Conservation (phyloP, 2,797 vertebrate genomes). For the Pogonophryne albipinna region DNA sequence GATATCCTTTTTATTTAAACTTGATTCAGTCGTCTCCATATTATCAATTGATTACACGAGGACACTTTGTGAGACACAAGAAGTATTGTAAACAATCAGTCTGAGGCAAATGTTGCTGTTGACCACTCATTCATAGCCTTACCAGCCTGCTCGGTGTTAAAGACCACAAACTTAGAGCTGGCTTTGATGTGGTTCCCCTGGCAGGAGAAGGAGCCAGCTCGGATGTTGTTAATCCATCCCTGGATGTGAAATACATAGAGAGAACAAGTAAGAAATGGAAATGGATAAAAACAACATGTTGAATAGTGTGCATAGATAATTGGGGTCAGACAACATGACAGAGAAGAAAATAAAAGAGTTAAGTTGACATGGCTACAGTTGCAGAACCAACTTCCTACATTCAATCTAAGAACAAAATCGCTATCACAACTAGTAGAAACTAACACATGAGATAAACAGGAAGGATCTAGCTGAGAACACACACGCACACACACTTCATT, state of each 20-base stretch:
- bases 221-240: conserved; percentile 91
- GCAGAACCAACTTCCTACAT: background rate
- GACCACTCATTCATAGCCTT: conserved; percentile 43
- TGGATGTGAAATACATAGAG: conserved; percentile 62
- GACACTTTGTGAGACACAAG: background rate
- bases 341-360: background rate
- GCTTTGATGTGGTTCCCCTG: conserved; percentile 91
- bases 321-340: background rate
- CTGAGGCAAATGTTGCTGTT: background rate
- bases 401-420: background rate
- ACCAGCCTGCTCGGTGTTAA: conserved; percentile 90
- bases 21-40: background rate
- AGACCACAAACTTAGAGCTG: conserved; percentile 88
- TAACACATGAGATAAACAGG: conserved; percentile 64
- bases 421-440: conserved; percentile 19
- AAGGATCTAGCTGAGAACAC: conserved; percentile 65
- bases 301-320: background rate
- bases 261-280: background rate
- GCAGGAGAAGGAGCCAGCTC: conserved; percentile 81
- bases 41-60: background rate
- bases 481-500: conserved; percentile 10
- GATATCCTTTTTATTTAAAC: background rate
- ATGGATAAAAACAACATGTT: background rate
- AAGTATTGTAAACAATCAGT: background rate
- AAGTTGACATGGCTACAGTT: conserved; percentile 32